Evolutionary conservation across 1,140 invertebrate genomes (phyloP), one percentile per base, ranked within the genome.

Genomic region (Drosophila ficusphila): DNA sequence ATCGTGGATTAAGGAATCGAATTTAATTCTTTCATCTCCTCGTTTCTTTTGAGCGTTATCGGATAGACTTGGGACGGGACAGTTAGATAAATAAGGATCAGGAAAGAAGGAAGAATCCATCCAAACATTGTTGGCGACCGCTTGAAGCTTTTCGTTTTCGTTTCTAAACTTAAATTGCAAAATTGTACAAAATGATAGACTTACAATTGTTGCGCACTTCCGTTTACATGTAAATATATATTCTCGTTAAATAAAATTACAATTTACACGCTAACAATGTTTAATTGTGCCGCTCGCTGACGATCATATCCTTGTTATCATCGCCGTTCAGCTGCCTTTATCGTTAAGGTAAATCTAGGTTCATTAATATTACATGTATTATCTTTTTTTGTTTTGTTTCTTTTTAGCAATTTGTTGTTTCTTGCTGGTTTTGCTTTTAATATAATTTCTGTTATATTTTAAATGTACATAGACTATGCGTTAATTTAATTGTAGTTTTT

Each of bases 401-500:
- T 23, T 56, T 62, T 46, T 46, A 46, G 42, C 12, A 33, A 41
- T 46, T 33, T n/a, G 31, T 31, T 14, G 25, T 57, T 57, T 49
- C 48, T 70, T 71, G 41, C 39, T 57, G 27, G 54, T 52, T 52
- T 67, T 65, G 36, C 52, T 83, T 83, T 79, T 89, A 81, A 75
- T 85, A 83, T 89, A 79, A 73, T 79, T 79, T 89, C 60, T 74
- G 73, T 89, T 85, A 70, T 86, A 77, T 62, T 74, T 83, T 85
- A 79, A 89, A 89, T 89, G 79, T 89, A 89, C 85, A 89, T 86
- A 86, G 57, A 88, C 82, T 86, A 86, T 86, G 77, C 61, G 53
- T 68, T 71, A 71, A 57, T 60, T 85, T 86, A 79, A 85, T 68
- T 76, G 71, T 83, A 85, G 72, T 72, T 76, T 76, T 65, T 61